Percentiles rank a stretch among this genome's conserved stretches.
These are phyloP conservation scores for Labrus mixtus DNA, from an alignment of 2,113 vertebrate genomes.

Conservation along the genomic window DNA sequence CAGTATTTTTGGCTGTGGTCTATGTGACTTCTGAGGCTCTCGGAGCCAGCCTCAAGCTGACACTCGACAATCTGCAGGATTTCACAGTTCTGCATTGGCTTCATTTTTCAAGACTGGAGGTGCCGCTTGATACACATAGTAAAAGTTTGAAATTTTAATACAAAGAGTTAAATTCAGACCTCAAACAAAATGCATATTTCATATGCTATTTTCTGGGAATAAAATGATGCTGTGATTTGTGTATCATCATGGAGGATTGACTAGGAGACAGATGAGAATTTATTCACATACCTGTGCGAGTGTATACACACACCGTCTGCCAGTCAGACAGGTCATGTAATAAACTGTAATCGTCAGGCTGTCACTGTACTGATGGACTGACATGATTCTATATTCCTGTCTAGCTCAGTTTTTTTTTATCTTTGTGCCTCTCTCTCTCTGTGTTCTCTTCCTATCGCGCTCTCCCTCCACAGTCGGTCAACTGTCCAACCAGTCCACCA, in stretches of 20 bases:
- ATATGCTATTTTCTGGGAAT: not conserved
- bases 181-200: not conserved
- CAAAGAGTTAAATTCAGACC: not conserved
- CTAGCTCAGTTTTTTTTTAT: slow-evolving; percentile 3
- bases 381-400: slow-evolving; percentile 40
- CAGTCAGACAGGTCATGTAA: slow-evolving; percentile 51
- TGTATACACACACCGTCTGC: not conserved
- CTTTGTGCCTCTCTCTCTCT: slow-evolving; percentile 1
- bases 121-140: not conserved
- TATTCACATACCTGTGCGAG: not conserved
- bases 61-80: no score
- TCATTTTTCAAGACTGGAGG: no score
- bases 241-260: slow-evolving; percentile 27
- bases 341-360: slow-evolving; percentile 53
- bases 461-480: slow-evolving; percentile 38
- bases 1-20: no score
- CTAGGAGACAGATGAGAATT: slow-evolving; percentile 16
- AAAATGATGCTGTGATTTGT: slow-evolving; percentile 38
- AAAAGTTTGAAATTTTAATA: not conserved
- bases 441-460: not conserved
- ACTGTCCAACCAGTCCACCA: slow-evolving; percentile 60
- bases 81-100: no score
- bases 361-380: slow-evolving; percentile 49
- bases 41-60: no score
- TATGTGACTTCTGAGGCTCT: no score